Conservation (phyloP, 2,113 vertebrate species). For the Spea bombifrons region DNA sequence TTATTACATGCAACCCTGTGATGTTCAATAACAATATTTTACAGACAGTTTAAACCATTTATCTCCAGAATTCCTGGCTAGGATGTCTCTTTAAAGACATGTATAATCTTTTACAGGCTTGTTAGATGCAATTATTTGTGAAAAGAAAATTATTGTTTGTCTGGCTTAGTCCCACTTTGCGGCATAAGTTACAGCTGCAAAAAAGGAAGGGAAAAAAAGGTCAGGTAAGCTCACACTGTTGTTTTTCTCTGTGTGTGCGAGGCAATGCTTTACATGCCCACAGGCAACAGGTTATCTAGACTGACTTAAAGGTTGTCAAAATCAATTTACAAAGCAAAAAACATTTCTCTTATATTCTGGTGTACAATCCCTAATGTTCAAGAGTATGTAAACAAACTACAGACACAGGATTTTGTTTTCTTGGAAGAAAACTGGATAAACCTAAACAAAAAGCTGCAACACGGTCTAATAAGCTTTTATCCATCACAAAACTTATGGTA, state of each 20-base stretch:
- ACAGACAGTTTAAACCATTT: constrained; percentile 15
- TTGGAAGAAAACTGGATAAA: too few relatives aligned
- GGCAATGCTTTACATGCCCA: too few relatives aligned
- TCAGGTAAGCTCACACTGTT: not conserved
- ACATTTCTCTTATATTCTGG: too few relatives aligned
- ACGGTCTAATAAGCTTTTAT: too few relatives aligned
- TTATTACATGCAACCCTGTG: constrained; percentile 9
- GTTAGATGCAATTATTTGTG: constrained; percentile 24
- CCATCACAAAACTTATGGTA: too few relatives aligned
- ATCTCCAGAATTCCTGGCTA: not conserved
- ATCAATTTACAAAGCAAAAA: too few relatives aligned
- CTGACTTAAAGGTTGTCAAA: too few relatives aligned
- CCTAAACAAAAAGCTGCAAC: too few relatives aligned
- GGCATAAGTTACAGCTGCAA: not conserved
- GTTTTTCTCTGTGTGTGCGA: not conserved
- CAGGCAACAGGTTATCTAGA: not conserved
- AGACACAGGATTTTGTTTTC: too few relatives aligned
- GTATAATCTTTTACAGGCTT: not conserved
- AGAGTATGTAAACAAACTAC: too few relatives aligned
- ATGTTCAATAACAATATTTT: not conserved
- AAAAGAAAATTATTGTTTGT: constrained; percentile 11
- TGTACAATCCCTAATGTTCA: too few relatives aligned
- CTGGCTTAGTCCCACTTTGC: not conserved
- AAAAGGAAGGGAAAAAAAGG: not conserved
- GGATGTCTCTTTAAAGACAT: constrained; percentile 22